A percentile compares a stretch with the other conserved stretches of the same genome.
Evolutionary conservation across 2,888 invertebrate genomes (phyloP).

Genomic region (Folsomia manolachei): DNA sequence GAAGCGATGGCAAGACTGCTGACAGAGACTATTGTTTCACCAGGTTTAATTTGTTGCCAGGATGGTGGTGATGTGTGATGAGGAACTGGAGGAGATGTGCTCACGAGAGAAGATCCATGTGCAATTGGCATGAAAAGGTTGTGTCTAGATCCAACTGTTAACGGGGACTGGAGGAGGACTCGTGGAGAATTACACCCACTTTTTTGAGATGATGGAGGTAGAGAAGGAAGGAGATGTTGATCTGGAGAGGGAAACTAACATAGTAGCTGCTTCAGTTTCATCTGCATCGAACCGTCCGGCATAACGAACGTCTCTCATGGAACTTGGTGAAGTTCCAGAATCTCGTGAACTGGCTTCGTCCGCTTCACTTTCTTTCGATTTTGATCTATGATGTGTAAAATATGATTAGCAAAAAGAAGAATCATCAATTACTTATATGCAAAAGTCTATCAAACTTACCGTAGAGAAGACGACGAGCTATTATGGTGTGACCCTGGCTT

Average conservation of each 20-base stretch:
- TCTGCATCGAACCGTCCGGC: slow-evolving; percentile 84
- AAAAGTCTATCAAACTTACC: slow-evolving; percentile 22
- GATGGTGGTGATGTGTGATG: slow-evolving; percentile 39
- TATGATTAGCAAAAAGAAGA: slow-evolving; percentile 1
- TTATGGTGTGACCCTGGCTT: slow-evolving; percentile 55
- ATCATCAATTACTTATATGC: background rate
- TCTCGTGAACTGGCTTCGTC: slow-evolving; percentile 50
- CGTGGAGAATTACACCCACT: slow-evolving; percentile 66
- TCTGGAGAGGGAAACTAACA: slow-evolving; percentile 78
- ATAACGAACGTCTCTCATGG: slow-evolving; percentile 42
- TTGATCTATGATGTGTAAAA: slow-evolving; percentile 32
- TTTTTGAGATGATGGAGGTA: slow-evolving; percentile 64
- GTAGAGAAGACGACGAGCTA: slow-evolving; percentile 25
- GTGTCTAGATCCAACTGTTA: slow-evolving; percentile 71
- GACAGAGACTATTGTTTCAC: background rate
- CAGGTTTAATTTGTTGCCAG: slow-evolving; percentile 30
- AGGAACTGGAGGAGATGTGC: slow-evolving; percentile 49
- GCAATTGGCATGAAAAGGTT: slow-evolving; percentile 91
- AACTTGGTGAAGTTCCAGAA: slow-evolving; percentile 48
- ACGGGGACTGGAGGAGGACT: slow-evolving; percentile 64
- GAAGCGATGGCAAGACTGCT: background rate
- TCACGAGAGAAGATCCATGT: slow-evolving; percentile 54
- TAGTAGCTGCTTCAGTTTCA: slow-evolving; percentile 94
- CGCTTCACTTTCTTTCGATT: slow-evolving; percentile 50
- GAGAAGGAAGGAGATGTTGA: slow-evolving; percentile 84